Conservation (phyloP, 1,140 invertebrate genomes). For the Atta colombica region DNA sequence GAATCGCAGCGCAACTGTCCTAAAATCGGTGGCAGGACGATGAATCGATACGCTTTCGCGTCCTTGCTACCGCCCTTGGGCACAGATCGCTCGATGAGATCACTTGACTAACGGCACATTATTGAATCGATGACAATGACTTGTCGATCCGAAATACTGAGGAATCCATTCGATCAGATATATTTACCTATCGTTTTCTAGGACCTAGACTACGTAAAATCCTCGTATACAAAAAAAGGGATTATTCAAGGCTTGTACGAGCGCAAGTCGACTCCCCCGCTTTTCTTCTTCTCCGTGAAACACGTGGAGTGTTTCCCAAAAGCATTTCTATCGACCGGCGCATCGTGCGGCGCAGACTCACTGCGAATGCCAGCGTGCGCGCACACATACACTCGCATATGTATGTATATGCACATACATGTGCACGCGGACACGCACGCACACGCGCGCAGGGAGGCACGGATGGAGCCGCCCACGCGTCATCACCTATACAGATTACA, state of each 20-base stretch:
- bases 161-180: neutral
- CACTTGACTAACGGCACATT: neutral
- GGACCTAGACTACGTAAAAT: neutral
- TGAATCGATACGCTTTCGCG: conserved; percentile 45
- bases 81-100: neutral
- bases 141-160: neutral
- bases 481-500: conserved; percentile 68
- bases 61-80: conserved; percentile 27
- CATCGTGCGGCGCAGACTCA: conserved; percentile 71
- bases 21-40: conserved; percentile 47
- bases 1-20: conserved; percentile 38
- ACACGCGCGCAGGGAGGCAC: neutral
- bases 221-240: neutral
- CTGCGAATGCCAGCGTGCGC: conserved; percentile 32
- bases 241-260: neutral
- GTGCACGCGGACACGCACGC: neutral
- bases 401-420: neutral
- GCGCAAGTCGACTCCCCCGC: neutral
- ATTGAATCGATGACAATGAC: neutral
- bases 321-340: conserved; percentile 75
- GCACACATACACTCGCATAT: conserved; percentile 16
- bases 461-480: conserved; percentile 73
- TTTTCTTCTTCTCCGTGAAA: conserved; percentile 27
- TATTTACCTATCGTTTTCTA: no score
- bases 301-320: conserved; percentile 76